These are phyloP conservation scores for Parnassius mnemosyne DNA, from an alignment of 2,888 invertebrate genomes.

Conservation along the genomic window DNA sequence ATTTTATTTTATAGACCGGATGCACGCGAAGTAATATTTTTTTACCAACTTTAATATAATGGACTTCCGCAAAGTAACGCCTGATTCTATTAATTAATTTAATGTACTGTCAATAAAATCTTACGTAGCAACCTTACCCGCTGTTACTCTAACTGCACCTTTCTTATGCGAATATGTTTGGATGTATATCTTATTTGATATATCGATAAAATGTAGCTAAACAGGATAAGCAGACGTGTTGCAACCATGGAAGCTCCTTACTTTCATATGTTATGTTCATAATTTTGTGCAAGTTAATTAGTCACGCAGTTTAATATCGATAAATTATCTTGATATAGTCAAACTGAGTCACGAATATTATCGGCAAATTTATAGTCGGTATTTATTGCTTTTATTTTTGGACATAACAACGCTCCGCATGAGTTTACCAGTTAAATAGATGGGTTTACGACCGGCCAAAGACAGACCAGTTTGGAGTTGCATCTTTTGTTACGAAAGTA, in stretches of 20 bases:
- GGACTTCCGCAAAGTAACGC: no score
- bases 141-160: constrained; percentile 6
- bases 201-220: constrained; percentile 8
- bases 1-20: no score
- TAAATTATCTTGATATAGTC: background rate
- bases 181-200: constrained; percentile 4
- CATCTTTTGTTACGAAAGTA: constrained; percentile 11
- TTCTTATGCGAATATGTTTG: background rate
- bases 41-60: no score
- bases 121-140: background rate
- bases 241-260: constrained; percentile 6
- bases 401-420: constrained; percentile 6
- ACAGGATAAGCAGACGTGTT: constrained; percentile 1
- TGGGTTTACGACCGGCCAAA: background rate
- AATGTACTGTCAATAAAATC: no score
- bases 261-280: constrained; percentile 6
- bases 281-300: constrained; percentile 11
- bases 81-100: no score
- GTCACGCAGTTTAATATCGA: background rate
- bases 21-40: no score
- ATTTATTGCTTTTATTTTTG: background rate
- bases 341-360: background rate
- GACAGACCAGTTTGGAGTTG: background rate
- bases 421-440: constrained; percentile 4
- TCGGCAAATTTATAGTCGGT: no score